Percentiles rank a stretch among this genome's conserved stretches.
These are phyloP conservation scores for Malachius bipustulatus DNA, from an alignment of 2,888 invertebrate species.

Conservation along the genomic window DNA sequence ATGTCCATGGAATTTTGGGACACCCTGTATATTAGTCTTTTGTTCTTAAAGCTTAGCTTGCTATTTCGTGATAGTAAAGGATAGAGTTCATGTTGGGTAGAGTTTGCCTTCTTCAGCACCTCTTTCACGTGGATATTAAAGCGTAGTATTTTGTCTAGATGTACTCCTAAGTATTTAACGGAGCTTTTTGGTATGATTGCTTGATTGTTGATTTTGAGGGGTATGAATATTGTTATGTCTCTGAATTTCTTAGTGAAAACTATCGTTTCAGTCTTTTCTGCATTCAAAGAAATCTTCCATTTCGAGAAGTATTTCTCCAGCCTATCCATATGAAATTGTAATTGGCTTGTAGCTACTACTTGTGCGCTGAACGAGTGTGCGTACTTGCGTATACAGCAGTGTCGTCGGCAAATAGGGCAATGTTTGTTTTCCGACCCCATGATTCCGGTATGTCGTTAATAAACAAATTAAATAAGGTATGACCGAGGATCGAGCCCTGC, in stretches of 20 bases:
- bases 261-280: conserved; percentile 14
- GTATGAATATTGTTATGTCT: conserved; percentile 9
- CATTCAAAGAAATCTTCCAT: conserved; percentile 16
- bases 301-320: conserved; percentile 10
- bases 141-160: too few species aligned
- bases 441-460: too few species aligned
- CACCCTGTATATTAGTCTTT: conserved; percentile 20
- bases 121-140: conserved; percentile 13
- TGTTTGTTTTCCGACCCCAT: conserved; percentile 15
- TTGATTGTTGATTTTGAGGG: conserved; percentile 11
- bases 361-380: conserved; percentile 10
- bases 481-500: conserved; percentile 18
- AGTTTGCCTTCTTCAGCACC: conserved; percentile 6
- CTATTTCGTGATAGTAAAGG: conserved; percentile 9
- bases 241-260: conserved; percentile 14
- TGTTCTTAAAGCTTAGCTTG: conserved; percentile 12
- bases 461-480: conserved; percentile 13
- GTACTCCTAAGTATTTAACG: conserved; percentile 15
- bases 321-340: conserved; percentile 11
- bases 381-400: conserved; percentile 16
- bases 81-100: conserved; percentile 6
- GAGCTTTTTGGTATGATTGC: conserved; percentile 5
- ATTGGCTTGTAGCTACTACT: conserved; percentile 8
- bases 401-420: conserved; percentile 16
- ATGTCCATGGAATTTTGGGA: too few species aligned